These are phyloP conservation scores for Apamea crenata DNA, from an alignment of 2,888 invertebrate species.

Conservation along the genomic window DNA sequence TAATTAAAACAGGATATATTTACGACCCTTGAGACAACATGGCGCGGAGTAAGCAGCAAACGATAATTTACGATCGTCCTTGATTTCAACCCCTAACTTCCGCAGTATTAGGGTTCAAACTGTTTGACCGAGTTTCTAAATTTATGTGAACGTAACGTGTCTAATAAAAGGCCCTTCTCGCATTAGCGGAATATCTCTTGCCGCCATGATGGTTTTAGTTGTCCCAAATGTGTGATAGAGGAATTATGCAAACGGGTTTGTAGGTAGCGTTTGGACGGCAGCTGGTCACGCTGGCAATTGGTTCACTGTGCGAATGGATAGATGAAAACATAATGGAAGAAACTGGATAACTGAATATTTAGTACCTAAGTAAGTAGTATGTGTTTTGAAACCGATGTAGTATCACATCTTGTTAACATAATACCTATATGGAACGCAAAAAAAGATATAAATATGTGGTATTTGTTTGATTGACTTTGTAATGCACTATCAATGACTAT, in stretches of 20 bases:
- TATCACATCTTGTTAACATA: not conserved
- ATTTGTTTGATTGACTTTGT: not conserved
- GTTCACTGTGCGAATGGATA: constrained; percentile 1
- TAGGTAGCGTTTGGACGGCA: constrained; percentile 15
- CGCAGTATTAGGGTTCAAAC: constrained; percentile 70
- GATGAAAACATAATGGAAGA: not conserved
- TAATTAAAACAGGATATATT: constrained; percentile 89
- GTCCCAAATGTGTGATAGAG: constrained; percentile 62
- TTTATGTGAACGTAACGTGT: constrained; percentile 68
- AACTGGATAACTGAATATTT: no score
- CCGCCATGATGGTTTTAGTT: constrained; percentile 56
- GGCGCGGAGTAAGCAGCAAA: constrained; percentile 81
- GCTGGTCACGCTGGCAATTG: constrained; percentile 17
- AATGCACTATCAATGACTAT: not conserved
- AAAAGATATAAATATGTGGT: not conserved
- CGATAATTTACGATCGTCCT: constrained; percentile 85
- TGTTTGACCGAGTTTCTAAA: constrained; percentile 75
- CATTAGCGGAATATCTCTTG: constrained; percentile 64
- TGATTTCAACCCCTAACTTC: constrained; percentile 84
- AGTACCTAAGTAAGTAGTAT: not conserved
- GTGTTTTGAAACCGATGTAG: not conserved
- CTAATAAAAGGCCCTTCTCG: constrained; percentile 68
- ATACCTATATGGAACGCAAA: not conserved
- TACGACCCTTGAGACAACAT: constrained; percentile 86
- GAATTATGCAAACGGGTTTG: constrained; percentile 56